Conservation (phyloP, 2,113 vertebrate genomes). For the Actenoides lindsayi region DNA sequence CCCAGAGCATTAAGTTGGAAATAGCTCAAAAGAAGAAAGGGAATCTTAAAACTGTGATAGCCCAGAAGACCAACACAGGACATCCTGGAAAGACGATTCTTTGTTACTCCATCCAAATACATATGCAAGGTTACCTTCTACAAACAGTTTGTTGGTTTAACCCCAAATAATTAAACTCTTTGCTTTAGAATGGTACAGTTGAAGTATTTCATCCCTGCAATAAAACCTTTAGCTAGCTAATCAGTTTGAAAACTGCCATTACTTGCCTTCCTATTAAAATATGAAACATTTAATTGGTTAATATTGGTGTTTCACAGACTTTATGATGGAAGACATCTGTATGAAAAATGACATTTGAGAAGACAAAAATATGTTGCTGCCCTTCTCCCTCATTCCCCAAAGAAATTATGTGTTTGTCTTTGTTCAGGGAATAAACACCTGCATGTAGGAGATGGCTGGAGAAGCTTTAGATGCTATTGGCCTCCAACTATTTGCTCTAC, state of each 20-base stretch:
- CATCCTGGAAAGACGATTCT: background rate
- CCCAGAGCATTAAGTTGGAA: background rate
- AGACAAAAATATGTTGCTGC: background rate
- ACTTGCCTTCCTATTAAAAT: background rate
- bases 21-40: background rate
- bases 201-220: background rate
- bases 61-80: background rate
- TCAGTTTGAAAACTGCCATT: background rate
- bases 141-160: background rate
- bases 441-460: background rate
- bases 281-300: background rate
- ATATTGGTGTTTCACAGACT: background rate
- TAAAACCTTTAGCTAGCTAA: background rate
- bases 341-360: background rate
- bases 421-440: background rate
- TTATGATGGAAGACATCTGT: background rate
- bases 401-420: background rate
- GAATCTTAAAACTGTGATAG: background rate
- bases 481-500: background rate
- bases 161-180: background rate
- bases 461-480: background rate
- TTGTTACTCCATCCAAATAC: background rate
- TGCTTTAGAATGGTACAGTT: background rate
- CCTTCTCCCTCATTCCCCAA: background rate
- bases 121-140: background rate